Conservation (phyloP, 2,888 invertebrate species). For the Brachypalpus laphriformis region DNA sequence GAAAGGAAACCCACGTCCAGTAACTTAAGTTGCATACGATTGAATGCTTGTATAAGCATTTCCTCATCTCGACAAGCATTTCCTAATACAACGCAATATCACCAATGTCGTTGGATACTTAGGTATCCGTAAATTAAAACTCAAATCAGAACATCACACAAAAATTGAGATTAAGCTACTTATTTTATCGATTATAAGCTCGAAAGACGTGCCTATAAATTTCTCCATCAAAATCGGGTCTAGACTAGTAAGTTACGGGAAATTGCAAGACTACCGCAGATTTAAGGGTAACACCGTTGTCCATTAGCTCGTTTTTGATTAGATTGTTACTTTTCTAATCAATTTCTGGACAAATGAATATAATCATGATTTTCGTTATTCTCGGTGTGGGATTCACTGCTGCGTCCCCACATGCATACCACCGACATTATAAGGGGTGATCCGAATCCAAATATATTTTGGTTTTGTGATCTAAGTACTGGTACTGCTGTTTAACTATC, state of each 20-base stretch:
- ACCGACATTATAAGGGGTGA: slow-evolving; percentile 11
- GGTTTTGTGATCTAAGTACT: slow-evolving; percentile 19
- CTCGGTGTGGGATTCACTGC: slow-evolving; percentile 14
- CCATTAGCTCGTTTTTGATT: background rate
- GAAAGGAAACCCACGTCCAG: background rate
- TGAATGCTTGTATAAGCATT: background rate
- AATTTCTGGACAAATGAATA: slow-evolving; percentile 25
- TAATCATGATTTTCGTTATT: slow-evolving; percentile 1
- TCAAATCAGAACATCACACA: background rate
- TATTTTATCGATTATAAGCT: background rate
- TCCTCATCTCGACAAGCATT: background rate
- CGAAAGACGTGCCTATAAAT: slow-evolving; percentile 4
- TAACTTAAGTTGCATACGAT: background rate
- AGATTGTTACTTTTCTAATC: background rate
- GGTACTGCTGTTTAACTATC: background rate
- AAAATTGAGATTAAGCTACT: background rate
- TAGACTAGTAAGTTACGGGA: background rate
- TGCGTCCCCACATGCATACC: background rate
- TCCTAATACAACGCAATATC: background rate
- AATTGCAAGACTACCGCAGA: background rate
- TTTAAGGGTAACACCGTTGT: background rate
- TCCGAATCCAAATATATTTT: slow-evolving; percentile 15
- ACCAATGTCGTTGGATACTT: background rate
- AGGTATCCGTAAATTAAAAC: background rate
- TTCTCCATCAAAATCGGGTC: background rate